Evolutionary conservation across 2,113 vertebrate species (phyloP).

Genomic region (Salvelinus alpinus): DNA sequence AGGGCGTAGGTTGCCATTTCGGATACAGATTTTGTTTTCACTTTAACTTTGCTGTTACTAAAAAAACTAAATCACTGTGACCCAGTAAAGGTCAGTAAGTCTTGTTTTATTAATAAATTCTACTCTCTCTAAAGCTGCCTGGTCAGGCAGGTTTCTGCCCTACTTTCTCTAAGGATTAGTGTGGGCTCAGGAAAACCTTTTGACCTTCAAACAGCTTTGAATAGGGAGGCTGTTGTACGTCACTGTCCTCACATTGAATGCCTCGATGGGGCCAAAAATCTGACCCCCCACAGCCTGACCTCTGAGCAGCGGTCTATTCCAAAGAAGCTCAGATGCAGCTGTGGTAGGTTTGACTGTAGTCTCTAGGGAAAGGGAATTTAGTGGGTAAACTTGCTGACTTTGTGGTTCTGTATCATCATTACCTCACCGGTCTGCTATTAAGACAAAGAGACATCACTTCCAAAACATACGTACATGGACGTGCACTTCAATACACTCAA

Average conservation of each 20-base stretch:
- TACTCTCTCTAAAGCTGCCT: background rate
- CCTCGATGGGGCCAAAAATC: constrained; percentile 20
- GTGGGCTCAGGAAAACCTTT: constrained; percentile 31
- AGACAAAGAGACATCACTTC: constrained; percentile 6
- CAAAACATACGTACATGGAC: background rate
- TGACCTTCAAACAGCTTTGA: constrained; percentile 25
- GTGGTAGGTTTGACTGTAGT: background rate
- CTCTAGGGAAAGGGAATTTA: background rate
- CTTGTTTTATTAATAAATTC: background rate
- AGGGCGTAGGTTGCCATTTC: background rate
- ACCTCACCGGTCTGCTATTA: background rate
- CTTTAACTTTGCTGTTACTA: constrained; percentile 4
- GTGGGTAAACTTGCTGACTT: background rate
- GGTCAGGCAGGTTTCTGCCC: constrained; percentile 5
- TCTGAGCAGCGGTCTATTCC: constrained; percentile 1
- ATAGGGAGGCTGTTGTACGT: constrained; percentile 33
- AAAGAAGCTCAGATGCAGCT: background rate
- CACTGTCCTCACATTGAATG: constrained; percentile 23
- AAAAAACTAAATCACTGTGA: constrained; percentile 28
- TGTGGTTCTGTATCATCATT: background rate
- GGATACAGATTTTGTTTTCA: background rate
- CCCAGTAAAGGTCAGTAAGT: constrained; percentile 15
- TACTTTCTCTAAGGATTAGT: constrained; percentile 34
- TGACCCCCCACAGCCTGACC: constrained; percentile 9
- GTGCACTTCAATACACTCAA: constrained; percentile 22